Base-by-base conservation (phyloP, 2,888 invertebrate genomes). In the Sesia apiformis region DNA sequence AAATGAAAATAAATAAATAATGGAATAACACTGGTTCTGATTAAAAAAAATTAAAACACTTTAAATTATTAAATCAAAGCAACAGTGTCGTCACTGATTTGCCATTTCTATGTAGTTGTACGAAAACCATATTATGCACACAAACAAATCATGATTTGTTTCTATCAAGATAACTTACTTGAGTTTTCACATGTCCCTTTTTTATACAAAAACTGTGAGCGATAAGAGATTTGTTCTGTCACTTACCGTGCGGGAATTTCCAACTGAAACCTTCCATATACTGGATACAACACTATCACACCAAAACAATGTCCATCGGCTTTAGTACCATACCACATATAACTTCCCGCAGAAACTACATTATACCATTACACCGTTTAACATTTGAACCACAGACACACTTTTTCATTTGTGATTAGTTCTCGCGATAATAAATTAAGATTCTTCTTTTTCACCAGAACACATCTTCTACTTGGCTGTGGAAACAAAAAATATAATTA, bases 201-300 rank as follows among this genome's bases (percentile, higher is more conserved):
- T 23, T 23, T 23, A 23, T 23, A 23, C 23, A 23, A 23, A 23
- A 23, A 23, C 23, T 23, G 23, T 23, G 23, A 23, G 23, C 23
- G 23, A 23, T 23, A 23, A 23, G 23, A 23, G 23, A 8, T 63
- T 76, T 76, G 72, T 72, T 80, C 69, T 62, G 66, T 71, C 66
- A 64, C 71, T 60, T 69, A 69, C 40, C 76, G 73, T 74, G 75
- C 85, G 87, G 88, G 87, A 86, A 81, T 75, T 76, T 74, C 81
- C 76, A 64, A 65, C 80, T 76, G 64, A 69, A 77, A 71, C 82
- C 87, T 88, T 88, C 89, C 88, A 85, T 80, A 74, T 75, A 83
- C 76, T 82, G 89, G 89, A 89, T 88, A 89, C 89, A 89, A 88
- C 89, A 88, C 89, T 85, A 78, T 75, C 89, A 85, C 81, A 81